Conservation (phyloP, 2,113 vertebrate species). For the Gnathonemus echidnorhynchus region DNA sequence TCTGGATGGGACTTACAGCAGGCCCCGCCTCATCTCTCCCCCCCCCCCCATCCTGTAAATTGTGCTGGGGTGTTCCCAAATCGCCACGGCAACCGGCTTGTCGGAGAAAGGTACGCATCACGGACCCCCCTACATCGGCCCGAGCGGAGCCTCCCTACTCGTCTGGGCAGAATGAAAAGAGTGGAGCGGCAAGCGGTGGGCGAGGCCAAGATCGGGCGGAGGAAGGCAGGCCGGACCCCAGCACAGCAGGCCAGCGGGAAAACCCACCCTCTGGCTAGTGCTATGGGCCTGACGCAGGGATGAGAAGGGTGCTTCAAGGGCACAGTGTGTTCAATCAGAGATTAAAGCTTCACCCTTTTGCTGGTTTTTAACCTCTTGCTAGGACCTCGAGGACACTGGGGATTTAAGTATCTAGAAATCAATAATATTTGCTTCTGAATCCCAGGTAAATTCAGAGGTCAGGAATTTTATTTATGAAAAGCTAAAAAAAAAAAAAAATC, state of each 20-base stretch:
- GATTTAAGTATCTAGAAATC: background rate
- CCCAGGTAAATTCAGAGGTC: background rate
- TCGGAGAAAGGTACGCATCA: background rate
- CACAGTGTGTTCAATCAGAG: background rate
- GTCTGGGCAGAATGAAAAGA: background rate
- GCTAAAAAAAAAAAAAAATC: background rate
- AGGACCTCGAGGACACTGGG: background rate
- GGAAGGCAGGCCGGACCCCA: background rate
- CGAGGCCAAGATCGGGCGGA: background rate
- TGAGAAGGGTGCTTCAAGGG: background rate
- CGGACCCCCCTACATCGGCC: background rate
- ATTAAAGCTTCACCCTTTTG: background rate
- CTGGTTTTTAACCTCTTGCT: background rate
- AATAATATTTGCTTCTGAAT: conserved; percentile 6
- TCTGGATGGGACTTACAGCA: background rate
- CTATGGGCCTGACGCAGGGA: background rate
- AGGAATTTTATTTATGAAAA: background rate
- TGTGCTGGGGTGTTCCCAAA: background rate
- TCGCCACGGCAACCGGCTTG: background rate
- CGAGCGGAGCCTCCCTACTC: background rate
- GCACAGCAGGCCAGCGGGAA: background rate
- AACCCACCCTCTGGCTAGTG: background rate
- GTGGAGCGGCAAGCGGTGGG: background rate
- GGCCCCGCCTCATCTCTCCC: background rate
- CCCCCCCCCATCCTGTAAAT: background rate